phyloP scores from a whole-genome alignment of 30 jellyfish, hydroid and myxozoan species.

The Aurelia aurita complex sp. Pacific region DNA sequence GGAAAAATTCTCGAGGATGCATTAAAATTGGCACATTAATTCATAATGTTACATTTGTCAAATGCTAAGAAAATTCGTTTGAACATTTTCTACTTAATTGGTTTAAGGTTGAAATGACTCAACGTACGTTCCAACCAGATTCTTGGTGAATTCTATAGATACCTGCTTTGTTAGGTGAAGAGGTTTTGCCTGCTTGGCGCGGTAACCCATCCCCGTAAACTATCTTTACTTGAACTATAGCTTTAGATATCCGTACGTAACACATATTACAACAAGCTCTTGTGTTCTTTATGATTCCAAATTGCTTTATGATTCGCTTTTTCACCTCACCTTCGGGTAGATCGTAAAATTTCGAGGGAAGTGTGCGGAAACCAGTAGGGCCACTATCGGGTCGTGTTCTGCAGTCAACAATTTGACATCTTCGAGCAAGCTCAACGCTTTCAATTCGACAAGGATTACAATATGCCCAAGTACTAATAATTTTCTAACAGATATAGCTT shows the following conservation, averaged over 20 bases:
- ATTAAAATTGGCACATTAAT: too few species aligned
- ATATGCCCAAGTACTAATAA: too few species aligned
- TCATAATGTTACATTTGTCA: too few species aligned
- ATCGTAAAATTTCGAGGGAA: conserved; percentile 80
- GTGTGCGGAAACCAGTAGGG: conserved; percentile 75
- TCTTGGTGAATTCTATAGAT: not conserved
- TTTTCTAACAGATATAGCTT: too few species aligned
- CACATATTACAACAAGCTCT: conserved; percentile 84
- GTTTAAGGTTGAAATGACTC: too few species aligned
- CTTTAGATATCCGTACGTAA: conserved; percentile 65
- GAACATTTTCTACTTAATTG: too few species aligned
- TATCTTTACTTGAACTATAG: conserved; percentile 63
- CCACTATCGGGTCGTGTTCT: conserved; percentile 58
- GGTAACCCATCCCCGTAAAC: conserved; percentile 57
- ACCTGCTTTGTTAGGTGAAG: conserved; percentile 27
- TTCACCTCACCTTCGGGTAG: conserved; percentile 78
- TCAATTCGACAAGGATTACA: conserved; percentile 72
- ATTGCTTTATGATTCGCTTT: conserved; percentile 61
- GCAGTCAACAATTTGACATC: conserved; percentile 69
- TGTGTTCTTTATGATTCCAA: conserved; percentile 53
- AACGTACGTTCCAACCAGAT: too few species aligned
- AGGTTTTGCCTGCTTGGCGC: conserved; percentile 4
- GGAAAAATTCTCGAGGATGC: too few species aligned
- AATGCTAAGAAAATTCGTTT: too few species aligned
- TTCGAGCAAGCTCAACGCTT: conserved; percentile 69